Evolutionary conservation across 2,797 vertebrate species (phyloP), one percentile per base, ranked within the genome.

Genomic region (Girardinus metallicus): DNA sequence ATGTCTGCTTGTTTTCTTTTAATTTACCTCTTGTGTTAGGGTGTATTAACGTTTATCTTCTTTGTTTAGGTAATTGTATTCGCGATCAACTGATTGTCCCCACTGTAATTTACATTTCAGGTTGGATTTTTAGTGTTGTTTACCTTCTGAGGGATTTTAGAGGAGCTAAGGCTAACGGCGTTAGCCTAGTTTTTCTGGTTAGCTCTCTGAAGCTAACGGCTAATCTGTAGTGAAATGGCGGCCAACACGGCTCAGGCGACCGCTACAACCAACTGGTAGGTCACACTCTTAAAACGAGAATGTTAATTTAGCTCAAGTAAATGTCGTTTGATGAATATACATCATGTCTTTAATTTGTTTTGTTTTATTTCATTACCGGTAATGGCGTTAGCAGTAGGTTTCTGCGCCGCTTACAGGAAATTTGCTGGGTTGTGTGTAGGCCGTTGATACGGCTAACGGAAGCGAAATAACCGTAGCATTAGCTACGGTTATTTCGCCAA

Each of bases 151-250:
- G n/a, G 71, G 55, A n/a, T 72, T 70, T 72, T 66, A 64, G 66
- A 26, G 21, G 34, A 76, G 89, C 90, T 88, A 87, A 85, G 73
- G 76, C 66, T 82, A 88, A 78, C 85, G n/a, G 15, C 29, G 86
- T 77, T 91, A 89, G 87, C 77, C 5, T 26, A 26, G 78, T 66
- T 34, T 76, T 41, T 68, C n/a, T 44, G 34, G 9, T 88, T 92
- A 92, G 92, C 87, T 62, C 4, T 8, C 47, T 16, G 31, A 73
- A 13, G 88, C 83, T 78, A 76, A 73, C 73, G 39, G 68, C 13
- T 46, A 34, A 44, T 39, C 36, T 43, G 88, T 68, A 88, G 88
- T 85, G 93, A 96, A 96, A 96, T 96, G 96, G 96, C 96, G 94
- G 96, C 96, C 90, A 96, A 96, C 80, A 83, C 95, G 80, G 93